A percentile compares a stretch with the other conserved stretches of the same genome.
These are phyloP conservation scores for Helogale parvula DNA, from an alignment of 2,113 vertebrate species.

Conservation along the genomic window DNA sequence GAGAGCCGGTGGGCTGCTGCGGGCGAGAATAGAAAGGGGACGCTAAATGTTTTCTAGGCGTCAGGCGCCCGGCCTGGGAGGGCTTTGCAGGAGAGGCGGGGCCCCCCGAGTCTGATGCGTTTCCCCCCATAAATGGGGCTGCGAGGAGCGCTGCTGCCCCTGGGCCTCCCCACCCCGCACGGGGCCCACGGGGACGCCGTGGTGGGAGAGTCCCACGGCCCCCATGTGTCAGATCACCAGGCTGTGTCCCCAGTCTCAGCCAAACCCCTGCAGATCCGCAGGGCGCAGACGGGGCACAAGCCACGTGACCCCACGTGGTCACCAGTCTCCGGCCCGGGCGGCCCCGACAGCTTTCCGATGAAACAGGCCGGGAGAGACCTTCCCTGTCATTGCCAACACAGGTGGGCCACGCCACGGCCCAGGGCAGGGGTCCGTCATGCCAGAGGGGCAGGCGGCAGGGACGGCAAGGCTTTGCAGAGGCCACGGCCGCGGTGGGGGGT, in stretches of 20 bases:
- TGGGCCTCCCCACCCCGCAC: too few species aligned
- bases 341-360: rapidly evolving
- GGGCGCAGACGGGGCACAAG: rapidly evolving
- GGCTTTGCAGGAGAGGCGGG: neutral
- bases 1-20: rapidly evolving
- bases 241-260: too few species aligned
- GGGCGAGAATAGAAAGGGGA: rapidly evolving
- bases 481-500: rapidly evolving
- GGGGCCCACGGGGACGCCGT: too few species aligned
- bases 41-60: neutral
- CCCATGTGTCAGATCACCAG: too few species aligned
- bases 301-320: rapidly evolving
- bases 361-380: rapidly evolving
- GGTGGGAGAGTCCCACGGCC: too few species aligned
- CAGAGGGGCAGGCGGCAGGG: neutral
- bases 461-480: rapidly evolving
- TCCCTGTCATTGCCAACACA: rapidly evolving
- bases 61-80: neutral
- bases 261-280: rapidly evolving
- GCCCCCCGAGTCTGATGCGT: neutral
- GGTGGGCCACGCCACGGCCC: rapidly evolving
- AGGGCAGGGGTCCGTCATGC: rapidly evolving
- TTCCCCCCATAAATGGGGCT: neutral
- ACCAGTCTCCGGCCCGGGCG: rapidly evolving
- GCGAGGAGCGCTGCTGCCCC: too few species aligned